A percentile compares a stretch with the other conserved stretches of the same genome.
phyloP scores from a whole-genome alignment of 2,888 invertebrate species.

The Himalopsyche japonica region DNA sequence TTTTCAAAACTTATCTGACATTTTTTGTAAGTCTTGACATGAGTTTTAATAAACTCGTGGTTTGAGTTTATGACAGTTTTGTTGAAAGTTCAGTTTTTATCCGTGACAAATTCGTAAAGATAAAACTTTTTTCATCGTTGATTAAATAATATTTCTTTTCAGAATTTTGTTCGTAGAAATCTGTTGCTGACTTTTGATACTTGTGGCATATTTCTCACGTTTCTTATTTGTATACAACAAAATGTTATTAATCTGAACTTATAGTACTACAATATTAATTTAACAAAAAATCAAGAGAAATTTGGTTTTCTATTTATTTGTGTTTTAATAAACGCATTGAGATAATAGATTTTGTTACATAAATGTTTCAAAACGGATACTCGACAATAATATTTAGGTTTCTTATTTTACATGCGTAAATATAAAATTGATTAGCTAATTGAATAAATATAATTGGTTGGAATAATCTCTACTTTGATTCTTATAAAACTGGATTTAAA shows the following conservation, averaged over 20 bases:
- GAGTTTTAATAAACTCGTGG: background rate
- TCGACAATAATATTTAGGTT: too few relatives aligned
- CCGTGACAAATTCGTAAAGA: background rate
- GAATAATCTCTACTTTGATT: too few relatives aligned
- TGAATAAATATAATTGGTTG: too few relatives aligned
- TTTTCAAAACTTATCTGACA: background rate
- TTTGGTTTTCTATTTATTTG: too few relatives aligned
- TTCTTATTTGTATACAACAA: background rate
- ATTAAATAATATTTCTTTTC: background rate
- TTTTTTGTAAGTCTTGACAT: background rate
- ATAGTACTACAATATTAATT: too few relatives aligned
- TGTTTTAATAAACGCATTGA: too few relatives aligned
- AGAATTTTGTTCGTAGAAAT: background rate
- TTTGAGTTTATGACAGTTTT: background rate
- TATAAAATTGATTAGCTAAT: too few relatives aligned
- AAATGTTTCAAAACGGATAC: too few relatives aligned
- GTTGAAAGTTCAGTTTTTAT: background rate
- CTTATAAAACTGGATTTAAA: too few relatives aligned
- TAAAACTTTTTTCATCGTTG: background rate
- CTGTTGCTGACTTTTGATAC: background rate
- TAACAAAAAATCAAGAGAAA: too few relatives aligned
- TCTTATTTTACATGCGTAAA: too few relatives aligned
- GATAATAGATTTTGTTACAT: too few relatives aligned
- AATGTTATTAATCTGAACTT: background rate
- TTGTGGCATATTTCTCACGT: background rate